Evolutionary conservation across 2,797 vertebrate species (phyloP).

Genomic region (Lutjanus argentimaculatus): DNA sequence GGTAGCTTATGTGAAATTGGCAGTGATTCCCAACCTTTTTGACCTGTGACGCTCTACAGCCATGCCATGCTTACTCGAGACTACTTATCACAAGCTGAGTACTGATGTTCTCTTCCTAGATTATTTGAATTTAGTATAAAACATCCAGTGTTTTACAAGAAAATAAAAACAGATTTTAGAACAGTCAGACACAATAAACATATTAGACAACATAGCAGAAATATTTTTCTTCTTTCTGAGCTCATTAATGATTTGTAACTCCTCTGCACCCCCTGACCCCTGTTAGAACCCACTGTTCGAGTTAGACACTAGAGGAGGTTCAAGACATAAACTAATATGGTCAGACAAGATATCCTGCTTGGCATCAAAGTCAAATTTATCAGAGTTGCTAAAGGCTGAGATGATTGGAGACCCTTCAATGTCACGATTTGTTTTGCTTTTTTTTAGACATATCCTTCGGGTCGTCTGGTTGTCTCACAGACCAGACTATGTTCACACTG

Average conservation of each 20-base stretch:
- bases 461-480: constrained; percentile 28
- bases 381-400: constrained; percentile 37
- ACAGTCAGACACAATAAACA: neutral
- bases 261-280: neutral
- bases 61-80: neutral
- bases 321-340: constrained; percentile 1
- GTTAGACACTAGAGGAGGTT: neutral
- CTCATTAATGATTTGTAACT: neutral
- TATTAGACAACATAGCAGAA: neutral
- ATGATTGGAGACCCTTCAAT: constrained; percentile 37
- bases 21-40: neutral
- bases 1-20: too few relatives aligned
- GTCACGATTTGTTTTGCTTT: constrained; percentile 23
- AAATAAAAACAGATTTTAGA: neutral
- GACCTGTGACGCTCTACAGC: neutral
- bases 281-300: neutral
- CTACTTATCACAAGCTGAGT: neutral
- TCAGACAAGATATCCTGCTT: constrained; percentile 25
- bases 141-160: neutral
- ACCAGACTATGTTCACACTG: constrained; percentile 16
- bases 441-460: constrained; percentile 27
- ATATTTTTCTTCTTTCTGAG: neutral
- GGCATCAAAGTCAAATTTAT: constrained; percentile 49
- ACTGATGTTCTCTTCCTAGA: neutral
- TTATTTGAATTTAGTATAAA: neutral